Conservation (phyloP, 2,113 vertebrate species). For the Megaceryle torquata region DNA sequence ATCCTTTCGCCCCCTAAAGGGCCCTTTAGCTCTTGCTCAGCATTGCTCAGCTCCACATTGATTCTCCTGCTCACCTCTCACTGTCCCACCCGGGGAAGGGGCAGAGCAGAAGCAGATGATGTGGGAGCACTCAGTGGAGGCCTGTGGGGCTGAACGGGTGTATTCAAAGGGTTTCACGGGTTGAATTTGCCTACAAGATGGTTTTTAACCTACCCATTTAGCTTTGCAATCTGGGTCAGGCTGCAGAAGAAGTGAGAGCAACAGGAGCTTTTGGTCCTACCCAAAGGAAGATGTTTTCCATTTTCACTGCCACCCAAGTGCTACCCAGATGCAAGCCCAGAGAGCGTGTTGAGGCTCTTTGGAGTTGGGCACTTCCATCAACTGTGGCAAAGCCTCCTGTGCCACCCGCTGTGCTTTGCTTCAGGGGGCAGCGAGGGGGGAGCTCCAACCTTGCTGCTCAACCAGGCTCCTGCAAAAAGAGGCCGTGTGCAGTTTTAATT, state of each 20-base stretch:
- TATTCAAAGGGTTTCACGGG: rapidly evolving
- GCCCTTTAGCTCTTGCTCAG: too few relatives aligned
- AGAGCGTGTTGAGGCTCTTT: rapidly evolving
- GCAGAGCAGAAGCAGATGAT: rapidly evolving
- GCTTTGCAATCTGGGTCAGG: background rate
- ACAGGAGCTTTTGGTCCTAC: background rate
- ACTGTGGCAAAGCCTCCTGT: rapidly evolving
- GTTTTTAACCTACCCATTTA: background rate
- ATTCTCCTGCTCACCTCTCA: background rate
- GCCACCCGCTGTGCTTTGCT: rapidly evolving
- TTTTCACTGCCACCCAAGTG: background rate
- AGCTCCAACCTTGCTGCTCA: background rate
- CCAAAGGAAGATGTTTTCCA: background rate
- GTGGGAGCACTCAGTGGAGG: background rate
- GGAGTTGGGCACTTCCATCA: background rate
- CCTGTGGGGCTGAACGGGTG: rapidly evolving
- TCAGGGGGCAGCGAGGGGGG: background rate
- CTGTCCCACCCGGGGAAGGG: rapidly evolving
- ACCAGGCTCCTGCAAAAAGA: background rate
- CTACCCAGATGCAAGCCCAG: background rate
- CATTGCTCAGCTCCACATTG: background rate
- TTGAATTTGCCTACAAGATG: background rate
- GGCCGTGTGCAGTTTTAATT: background rate
- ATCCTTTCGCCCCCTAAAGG: too few relatives aligned
- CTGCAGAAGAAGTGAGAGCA: background rate